phyloP scores from a whole-genome alignment of 2,888 invertebrate genomes.

The Perizoma affinitatum region DNA sequence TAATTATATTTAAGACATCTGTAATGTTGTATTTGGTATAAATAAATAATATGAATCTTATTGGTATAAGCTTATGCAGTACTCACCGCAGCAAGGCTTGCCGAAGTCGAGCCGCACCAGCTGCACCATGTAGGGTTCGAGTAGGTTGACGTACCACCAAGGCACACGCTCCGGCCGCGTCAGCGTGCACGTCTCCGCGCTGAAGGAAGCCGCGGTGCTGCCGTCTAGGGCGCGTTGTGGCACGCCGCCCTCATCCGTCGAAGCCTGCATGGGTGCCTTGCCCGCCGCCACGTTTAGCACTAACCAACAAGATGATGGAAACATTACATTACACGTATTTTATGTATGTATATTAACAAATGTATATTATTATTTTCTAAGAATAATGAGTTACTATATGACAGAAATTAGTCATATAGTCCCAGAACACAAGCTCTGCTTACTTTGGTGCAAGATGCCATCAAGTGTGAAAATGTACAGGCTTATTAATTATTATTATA shows the following conservation, averaged over 20 bases:
- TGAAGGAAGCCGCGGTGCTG: slow-evolving; percentile 92
- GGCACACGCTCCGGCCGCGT: slow-evolving; percentile 93
- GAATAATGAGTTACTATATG: too few species aligned
- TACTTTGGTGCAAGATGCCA: too few species aligned
- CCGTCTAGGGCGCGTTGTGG: slow-evolving; percentile 97
- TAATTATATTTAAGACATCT: too few species aligned
- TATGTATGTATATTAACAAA: too few species aligned
- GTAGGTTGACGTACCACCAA: slow-evolving; percentile 97
- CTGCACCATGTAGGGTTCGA: slow-evolving; percentile 98
- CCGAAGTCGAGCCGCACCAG: slow-evolving; percentile 95
- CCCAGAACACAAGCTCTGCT: too few species aligned
- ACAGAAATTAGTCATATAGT: too few species aligned
- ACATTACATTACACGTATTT: too few species aligned
- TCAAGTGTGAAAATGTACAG: too few species aligned
- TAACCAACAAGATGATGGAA: slow-evolving; percentile 63
- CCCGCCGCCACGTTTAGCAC: slow-evolving; percentile 97
- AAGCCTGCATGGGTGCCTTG: slow-evolving; percentile 97
- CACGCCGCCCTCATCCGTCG: slow-evolving; percentile 91
- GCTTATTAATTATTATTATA: too few species aligned
- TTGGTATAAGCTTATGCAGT: background rate
- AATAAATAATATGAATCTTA: too few species aligned
- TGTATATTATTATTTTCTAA: too few species aligned
- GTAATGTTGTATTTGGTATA: too few species aligned
- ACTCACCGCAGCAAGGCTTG: slow-evolving; percentile 94
- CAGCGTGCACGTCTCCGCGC: slow-evolving; percentile 93